Base-by-base conservation (phyloP, 2,113 vertebrate genomes). In the Scytalopus superciliaris region DNA sequence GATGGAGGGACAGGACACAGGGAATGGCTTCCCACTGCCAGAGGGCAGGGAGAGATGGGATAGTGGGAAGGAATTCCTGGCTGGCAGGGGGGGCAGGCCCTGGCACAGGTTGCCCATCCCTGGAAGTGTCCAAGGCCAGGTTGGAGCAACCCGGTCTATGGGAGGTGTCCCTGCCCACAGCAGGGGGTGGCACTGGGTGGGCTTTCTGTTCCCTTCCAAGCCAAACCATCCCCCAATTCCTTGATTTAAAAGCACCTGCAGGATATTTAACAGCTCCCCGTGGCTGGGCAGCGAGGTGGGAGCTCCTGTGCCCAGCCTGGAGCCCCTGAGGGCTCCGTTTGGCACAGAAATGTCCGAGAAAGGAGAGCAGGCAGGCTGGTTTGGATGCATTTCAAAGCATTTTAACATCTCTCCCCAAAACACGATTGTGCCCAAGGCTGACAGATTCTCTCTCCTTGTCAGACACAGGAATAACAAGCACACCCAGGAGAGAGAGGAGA, bases 121-220 rank as follows among this genome's bases (percentile, higher is more conserved):
- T 69, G 84, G 63, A 8, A 86, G 73, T 68, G 84, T 0, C 63
- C 84, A 3, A 60, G 53, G 73, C 53, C 53, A 60, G 84, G 63
- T 1, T 69, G 62, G 64, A 78, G 64, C 22, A 6, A 1, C 37
- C 72, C 60, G 73, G 63, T 63, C 18, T 3, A 39, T 39, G 64
- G 74, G 1, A 72, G 40, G 30, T 30, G 66, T 70, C 56, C 40
- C 56, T 70, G 84, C 47, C 74, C 74, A 39, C 14, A 40, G 56
- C 75, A n/a, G 47, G 15, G 15, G 55, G 15, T 30, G 56, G 40
- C 3, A 30, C 10, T 25, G 30, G 47, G 0, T 7, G 40, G 2
- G 1, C 1, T 72, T 27, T 49, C 1, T 19, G 27, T 12, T 57
- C 14, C 42, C 5, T 56, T 10, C 40, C 12, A 3, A 8, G 4